These are phyloP conservation scores for Pocillopora damicornis DNA, from an alignment of 64 coral and sea anemone species.

Conservation along the genomic window DNA sequence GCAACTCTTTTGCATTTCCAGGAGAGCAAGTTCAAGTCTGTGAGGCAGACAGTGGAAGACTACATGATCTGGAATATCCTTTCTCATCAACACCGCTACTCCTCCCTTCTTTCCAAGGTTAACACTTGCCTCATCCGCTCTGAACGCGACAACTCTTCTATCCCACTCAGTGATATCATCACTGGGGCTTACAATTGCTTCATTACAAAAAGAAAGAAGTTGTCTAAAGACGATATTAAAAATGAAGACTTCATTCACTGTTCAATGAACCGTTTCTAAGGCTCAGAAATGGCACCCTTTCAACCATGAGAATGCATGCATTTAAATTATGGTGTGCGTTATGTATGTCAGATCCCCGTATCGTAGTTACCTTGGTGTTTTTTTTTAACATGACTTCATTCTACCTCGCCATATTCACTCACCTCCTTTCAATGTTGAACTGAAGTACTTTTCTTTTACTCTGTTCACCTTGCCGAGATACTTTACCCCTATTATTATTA, in stretches of 20 bases:
- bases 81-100: constrained; percentile 10
- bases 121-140: constrained; percentile 36
- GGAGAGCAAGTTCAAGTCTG: neutral
- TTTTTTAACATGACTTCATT: constrained; percentile 21
- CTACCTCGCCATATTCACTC: constrained; percentile 2
- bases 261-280: neutral
- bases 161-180: constrained; percentile 3
- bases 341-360: neutral
- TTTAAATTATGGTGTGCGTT: constrained; percentile 18
- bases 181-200: neutral
- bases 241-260: neutral
- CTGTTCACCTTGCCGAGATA: too few species aligned
- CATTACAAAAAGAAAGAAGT: neutral
- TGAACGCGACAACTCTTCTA: constrained; percentile 14
- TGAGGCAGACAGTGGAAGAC: neutral
- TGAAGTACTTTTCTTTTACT: too few species aligned
- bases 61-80: constrained; percentile 1
- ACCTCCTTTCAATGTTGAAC: neutral
- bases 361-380: constrained; percentile 25
- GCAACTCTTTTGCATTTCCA: neutral
- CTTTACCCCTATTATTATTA: too few species aligned
- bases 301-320: neutral
- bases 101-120: constrained; percentile 44
- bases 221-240: neutral
- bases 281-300: neutral